Evolutionary conservation across 2,797 vertebrate genomes (phyloP), one percentile per base, ranked within the genome.

Genomic region (Enteromius thamalakanensis): DNA sequence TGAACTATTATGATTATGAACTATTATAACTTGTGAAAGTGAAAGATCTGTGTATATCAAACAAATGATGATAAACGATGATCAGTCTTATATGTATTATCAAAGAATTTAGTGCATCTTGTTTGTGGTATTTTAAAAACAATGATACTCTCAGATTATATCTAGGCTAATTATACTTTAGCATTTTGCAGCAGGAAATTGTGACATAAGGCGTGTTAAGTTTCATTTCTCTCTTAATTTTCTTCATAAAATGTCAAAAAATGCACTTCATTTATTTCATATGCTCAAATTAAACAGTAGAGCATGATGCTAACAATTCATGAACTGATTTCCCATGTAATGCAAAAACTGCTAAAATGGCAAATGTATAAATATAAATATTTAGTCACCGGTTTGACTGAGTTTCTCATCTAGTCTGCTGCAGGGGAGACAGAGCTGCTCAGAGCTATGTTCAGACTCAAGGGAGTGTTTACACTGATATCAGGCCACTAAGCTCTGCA

Each of bases 331-430:
- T 65, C 62, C 15, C 1, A 19, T 15, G 15, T 32, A 19, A 19
- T 19, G 3, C 62, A 65, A 34, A 15, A 34, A 34, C 62, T 65
- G 62, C 19, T 34, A 17, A 60, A 60, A 60, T 60, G 23, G 23
- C 23, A 60, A 12, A 60, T 60, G n/a, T 23, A 60, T 26, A 6
- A 60, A 60, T 4, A 26, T 60, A 60, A 60, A 17, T 15, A 15
- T 70, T 75, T 2, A 55, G 10, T 51, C 60, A 60, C 32, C 53
- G 1, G 53, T 60, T 40, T 60, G 5, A 21, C 1, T 23, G 32
- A 75, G 72, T 40, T 76, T 76, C 1, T 49, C 26, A 32, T 32
- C 71, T 53, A 53, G 26, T 74, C 32, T 75, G 26, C 49, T 55
- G 34, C 53, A 76, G 32, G 0, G 14, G 21, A 55, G 3, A 23